Evolutionary conservation across 2,888 invertebrate species (phyloP).

Genomic region (Tachina lurida): DNA sequence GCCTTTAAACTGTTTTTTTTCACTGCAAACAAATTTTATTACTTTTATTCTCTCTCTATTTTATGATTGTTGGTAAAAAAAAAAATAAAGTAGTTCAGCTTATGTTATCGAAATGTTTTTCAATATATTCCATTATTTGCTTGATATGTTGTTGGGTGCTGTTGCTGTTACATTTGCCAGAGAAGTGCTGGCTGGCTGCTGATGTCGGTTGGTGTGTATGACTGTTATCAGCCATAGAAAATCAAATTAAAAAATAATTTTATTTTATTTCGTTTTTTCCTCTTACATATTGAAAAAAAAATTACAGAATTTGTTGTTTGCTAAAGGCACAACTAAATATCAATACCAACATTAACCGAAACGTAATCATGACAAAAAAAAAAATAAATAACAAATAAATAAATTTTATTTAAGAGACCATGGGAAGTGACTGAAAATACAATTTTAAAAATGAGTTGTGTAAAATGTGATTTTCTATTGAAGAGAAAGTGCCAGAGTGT

Average conservation of each 20-base stretch:
- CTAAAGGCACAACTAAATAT: slow-evolving; percentile 57
- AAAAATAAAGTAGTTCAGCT: slow-evolving; percentile 63
- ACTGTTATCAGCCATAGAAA: slow-evolving; percentile 71
- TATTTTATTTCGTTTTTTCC: slow-evolving; percentile 16
- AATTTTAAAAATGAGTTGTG: slow-evolving; percentile 29
- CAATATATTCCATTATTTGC: slow-evolving; percentile 31
- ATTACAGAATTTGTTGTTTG: slow-evolving; percentile 48
- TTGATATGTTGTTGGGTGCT: slow-evolving; percentile 21
- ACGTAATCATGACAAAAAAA: slow-evolving; percentile 34
- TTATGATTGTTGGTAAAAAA: slow-evolving; percentile 19
- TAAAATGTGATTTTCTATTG: slow-evolving; percentile 42
- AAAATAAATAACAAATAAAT: neutral
- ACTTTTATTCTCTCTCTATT: slow-evolving; percentile 36
- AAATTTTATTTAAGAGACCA: slow-evolving; percentile 46
- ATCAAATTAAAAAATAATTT: slow-evolving; percentile 68
- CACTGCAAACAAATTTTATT: slow-evolving; percentile 31
- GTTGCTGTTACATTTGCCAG: slow-evolving; percentile 13
- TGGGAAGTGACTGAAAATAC: slow-evolving; percentile 56
- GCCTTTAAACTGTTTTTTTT: slow-evolving; percentile 73
- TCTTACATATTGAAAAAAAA: neutral
- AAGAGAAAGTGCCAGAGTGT: slow-evolving; percentile 22
- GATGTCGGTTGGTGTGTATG: neutral
- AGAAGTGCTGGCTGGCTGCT: slow-evolving; percentile 16
- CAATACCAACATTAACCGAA: slow-evolving; percentile 12
- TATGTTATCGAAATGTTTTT: slow-evolving; percentile 41